Evolutionary conservation across 2,797 vertebrate genomes (phyloP), one percentile per base, ranked within the genome.

Genomic region (Okamejei kenojei): DNA sequence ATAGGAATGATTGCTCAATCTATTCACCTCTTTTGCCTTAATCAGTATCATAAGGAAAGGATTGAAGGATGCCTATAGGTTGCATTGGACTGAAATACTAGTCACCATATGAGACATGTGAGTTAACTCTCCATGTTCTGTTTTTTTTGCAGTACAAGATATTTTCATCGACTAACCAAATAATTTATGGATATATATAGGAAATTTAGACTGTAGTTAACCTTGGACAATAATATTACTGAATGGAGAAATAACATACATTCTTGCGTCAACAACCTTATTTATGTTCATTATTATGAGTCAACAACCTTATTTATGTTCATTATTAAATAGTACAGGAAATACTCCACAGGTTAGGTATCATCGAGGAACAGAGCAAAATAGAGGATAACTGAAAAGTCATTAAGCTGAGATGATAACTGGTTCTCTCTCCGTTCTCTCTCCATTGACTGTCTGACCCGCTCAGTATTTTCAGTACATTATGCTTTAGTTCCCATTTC

Each of bases 11-110:
- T 94, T 95, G 94, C 95, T 95, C 93, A 95, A 95, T 95, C 96
- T 95, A 96, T 96, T 97, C 97, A 97, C 98, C 97, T 96, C 95
- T 95, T 93, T 94, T 94, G 95, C 95, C 96, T 96, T 99, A 99
- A 99, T 98, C 97, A 97, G 96, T 97, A 97, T 98, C 98, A 99
- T 98, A 98, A 97, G 97, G 97, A 98, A 98, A 94, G 98, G 98
- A 98, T 98, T 97, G 97, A 95, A 92, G 84, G n/a, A 95, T 96
- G 96, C 97, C 96, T 97, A 96, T 96, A 96, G 96, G 96, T 96
- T 96, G 95, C 95, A 96, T 96, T 96, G 95, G 96, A 96, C 95
- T 96, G 95, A 95, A 95, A 94, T 94, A 93, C 94, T 94, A 21
- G 93, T 94, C 95, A 95, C 96, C 96, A 96, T 92, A 26, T 95